These are phyloP conservation scores for Passer domesticus DNA, from an alignment of 2,113 vertebrate genomes.

Conservation along the genomic window DNA sequence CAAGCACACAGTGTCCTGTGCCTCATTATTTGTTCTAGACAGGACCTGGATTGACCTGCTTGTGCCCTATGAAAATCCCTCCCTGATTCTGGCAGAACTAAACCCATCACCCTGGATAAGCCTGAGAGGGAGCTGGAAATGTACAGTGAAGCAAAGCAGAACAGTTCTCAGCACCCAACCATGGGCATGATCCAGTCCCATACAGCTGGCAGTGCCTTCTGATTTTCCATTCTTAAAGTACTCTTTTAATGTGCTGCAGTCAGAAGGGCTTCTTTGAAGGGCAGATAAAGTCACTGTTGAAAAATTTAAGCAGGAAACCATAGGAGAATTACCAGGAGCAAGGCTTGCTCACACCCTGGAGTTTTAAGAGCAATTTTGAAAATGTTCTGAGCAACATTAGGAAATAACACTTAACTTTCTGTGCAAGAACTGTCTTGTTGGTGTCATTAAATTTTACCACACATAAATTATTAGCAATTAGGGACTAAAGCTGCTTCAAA, in stretches of 20 bases:
- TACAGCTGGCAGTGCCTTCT: not conserved
- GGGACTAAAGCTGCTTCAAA: not conserved
- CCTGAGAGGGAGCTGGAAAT: not conserved
- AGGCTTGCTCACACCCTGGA: not conserved
- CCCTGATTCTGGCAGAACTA: not conserved
- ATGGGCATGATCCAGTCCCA: not conserved
- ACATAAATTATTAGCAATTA: constrained; percentile 3
- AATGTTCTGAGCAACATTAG: not conserved
- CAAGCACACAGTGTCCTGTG: too few relatives aligned
- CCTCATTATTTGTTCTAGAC: not conserved
- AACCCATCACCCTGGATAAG: not conserved
- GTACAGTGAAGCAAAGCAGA: not conserved
- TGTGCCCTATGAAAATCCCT: not conserved
- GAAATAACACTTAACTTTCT: not conserved
- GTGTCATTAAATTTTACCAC: constrained; percentile 11
- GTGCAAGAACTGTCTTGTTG: not conserved
- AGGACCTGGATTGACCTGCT: not conserved
- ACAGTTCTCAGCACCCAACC: not conserved
- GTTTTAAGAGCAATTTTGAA: not conserved
- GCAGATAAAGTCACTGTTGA: not conserved
- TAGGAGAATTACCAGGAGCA: not conserved
- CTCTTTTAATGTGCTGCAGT: not conserved
- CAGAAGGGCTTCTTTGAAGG: not conserved
- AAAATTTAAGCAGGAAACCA: not conserved
- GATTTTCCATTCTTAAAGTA: not conserved